These are phyloP conservation scores for Heliconius himera DNA, from an alignment of 1,140 invertebrate species.

Conservation along the genomic window DNA sequence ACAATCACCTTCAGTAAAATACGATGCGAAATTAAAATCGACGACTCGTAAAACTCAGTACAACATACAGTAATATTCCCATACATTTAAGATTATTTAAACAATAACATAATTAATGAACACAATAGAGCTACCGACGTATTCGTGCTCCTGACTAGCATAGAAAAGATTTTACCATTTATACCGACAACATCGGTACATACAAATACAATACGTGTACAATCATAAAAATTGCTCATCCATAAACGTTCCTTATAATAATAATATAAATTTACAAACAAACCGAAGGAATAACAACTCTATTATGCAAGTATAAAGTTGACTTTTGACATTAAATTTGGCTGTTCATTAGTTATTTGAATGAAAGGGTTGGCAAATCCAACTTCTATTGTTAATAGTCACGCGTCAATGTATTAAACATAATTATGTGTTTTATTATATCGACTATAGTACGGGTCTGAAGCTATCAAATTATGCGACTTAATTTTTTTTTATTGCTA, in stretches of 20 bases:
- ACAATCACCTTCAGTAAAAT: conserved; percentile 15
- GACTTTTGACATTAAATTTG: conserved; percentile 29
- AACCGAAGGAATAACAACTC: conserved; percentile 37
- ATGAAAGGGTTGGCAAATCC: conserved; percentile 81
- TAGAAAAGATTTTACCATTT: conserved; percentile 66
- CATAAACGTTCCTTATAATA: conserved; percentile 74
- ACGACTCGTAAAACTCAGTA: not conserved
- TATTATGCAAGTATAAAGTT: conserved; percentile 42
- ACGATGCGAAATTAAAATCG: not conserved
- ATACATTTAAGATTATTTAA: conserved; percentile 24
- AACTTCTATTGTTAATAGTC: conserved; percentile 77
- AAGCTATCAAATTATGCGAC: conserved; percentile 12
- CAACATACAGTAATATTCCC: not conserved
- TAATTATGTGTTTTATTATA: conserved; percentile 73
- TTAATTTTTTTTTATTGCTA: conserved; percentile 17
- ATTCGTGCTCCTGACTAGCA: conserved; percentile 52
- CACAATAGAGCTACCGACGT: conserved; percentile 35
- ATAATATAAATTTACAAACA: conserved; percentile 54
- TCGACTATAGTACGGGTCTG: conserved; percentile 16
- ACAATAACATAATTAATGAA: conserved; percentile 51
- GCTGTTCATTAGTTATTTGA: conserved; percentile 71
- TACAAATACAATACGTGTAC: conserved; percentile 62
- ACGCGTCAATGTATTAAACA: conserved; percentile 73
- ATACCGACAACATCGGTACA: conserved; percentile 68
- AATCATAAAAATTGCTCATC: conserved; percentile 79